Evolutionary conservation across 2,113 vertebrate genomes (phyloP), one percentile per base, ranked within the genome.

Genomic region (Sceloporus tristichus): DNA sequence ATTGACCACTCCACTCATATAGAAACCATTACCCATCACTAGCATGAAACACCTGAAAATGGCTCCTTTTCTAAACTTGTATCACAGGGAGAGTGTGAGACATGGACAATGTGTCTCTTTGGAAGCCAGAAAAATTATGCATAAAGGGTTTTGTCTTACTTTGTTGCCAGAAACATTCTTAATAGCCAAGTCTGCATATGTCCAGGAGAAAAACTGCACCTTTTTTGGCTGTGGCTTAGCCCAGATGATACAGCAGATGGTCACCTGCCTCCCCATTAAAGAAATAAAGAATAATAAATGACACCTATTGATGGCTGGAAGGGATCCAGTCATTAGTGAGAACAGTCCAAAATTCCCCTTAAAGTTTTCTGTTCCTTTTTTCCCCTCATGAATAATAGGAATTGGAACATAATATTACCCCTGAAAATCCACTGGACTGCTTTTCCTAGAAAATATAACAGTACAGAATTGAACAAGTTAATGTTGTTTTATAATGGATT

Each of bases 401-500:
- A 27, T 86, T 0, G 0, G 88, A 86, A 0, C 0, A 66, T 0
- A 9, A 4, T 85, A 54, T 77, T 53, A 82, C 88, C 74, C 84
- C 71, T 18, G 1, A 84, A 73, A 38, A 84, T 83, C 59, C 0
- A 92, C 0, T 42, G 79, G 27, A 0, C 86, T 0, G 48, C 27
- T 66, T 80, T 42, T 86, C 42, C 19, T 40, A 91, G 53, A 74
- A 85, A 83, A 59, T 19, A 92, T 2, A 90, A 40, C 62, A 85
- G 27, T 38, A 70, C 62, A 89, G 78, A 73, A 82, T 91, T 86
- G 87, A 85, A 79, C 91, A 65, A 94, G 78, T 87, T 88, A 91
- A 40, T 81, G 91, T 89, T 87, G 78, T 65, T 88, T 92, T 91
- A 91, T 89, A 95, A 94, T 84, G 92, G 88, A 89, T 94, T 34